Evolutionary conservation across 2,113 vertebrate genomes (phyloP), one percentile per base, ranked within the genome.

Genomic region (Trichomycterus rosablanca): DNA sequence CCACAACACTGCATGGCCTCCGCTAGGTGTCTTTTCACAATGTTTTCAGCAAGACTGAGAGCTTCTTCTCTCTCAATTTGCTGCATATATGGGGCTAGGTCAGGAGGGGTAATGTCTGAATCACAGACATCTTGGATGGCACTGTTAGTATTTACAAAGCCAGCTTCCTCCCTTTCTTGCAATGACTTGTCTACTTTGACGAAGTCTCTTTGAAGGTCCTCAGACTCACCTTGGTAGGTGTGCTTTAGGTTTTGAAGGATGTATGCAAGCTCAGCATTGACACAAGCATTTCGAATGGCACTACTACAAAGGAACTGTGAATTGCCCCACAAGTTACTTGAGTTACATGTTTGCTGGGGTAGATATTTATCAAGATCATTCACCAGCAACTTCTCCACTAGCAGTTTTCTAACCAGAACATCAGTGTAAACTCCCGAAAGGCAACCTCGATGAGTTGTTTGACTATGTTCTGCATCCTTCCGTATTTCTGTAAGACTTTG

Each of bases 321-420:
- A 5, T 59, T 44, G 19, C 79, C 72, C 0, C 19, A 50, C 52
- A 52, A 72, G 81, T 61, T 39, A 34, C 9, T 24, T 1, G 22
- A 5, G 4, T 7, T 26, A 14, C 39, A 12, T 7, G 11, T 22
- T n/a, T 26, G 67, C 15, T 66, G 57, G 8, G 44, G 52, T 48
- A 81, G 68, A 3, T 90, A 79, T 37, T 87, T 85, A 59, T 92
- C 88, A 2, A 94, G 76, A 35, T 92, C 90, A 63, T 83, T 86
- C 89, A 90, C 92, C 73, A 96, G 94, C 9, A 84, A 84, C 28
- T 87, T 87, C 67, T 97, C 92, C 32, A 95, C 79, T 72, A 92
- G 80, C 32, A 96, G 75, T 76, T 97, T 97, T 70, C 84, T 90
- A 39, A 89, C 89, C 72, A 95, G 85, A 62, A 89, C 4, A 0